Conservation (phyloP, 2,888 invertebrate species). For the Apoda limacodes region DNA sequence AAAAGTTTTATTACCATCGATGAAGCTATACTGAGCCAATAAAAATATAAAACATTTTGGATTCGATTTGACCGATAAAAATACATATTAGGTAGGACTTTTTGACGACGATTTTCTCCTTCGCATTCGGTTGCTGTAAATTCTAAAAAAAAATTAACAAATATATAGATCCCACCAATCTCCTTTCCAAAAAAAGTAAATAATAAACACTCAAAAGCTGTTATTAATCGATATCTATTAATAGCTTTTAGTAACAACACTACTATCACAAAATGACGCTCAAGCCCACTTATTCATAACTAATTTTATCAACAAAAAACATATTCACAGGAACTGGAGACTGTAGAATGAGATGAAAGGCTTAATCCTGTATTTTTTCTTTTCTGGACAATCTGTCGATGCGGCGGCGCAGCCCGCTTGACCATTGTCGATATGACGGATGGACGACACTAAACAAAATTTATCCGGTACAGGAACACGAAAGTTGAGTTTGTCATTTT, state of each 20-base stretch:
- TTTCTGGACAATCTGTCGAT: constrained; percentile 36
- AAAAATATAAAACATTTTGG: too few relatives aligned
- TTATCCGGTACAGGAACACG: constrained; percentile 21
- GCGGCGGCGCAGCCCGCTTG: constrained; percentile 32
- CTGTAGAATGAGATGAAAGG: constrained; percentile 41
- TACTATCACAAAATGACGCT: constrained; percentile 23
- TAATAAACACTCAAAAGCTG: too few relatives aligned
- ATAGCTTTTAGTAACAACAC: too few relatives aligned
- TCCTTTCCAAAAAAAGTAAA: too few relatives aligned
- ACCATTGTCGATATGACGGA: constrained; percentile 47
- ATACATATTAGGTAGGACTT: too few relatives aligned
- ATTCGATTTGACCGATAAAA: too few relatives aligned
- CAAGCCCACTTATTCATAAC: constrained; percentile 56
- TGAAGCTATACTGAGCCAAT: too few relatives aligned
- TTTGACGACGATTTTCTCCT: too few relatives aligned
- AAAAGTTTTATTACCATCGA: too few relatives aligned
- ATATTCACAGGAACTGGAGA: constrained; percentile 37
- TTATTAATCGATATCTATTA: constrained; percentile 14
- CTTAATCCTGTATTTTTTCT: constrained; percentile 50
- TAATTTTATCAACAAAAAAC: constrained; percentile 45
- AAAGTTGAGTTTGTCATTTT: constrained; percentile 23
- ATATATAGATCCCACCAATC: too few relatives aligned
- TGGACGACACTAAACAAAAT: constrained; percentile 15
- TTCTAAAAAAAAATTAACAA: too few relatives aligned
- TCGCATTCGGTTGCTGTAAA: too few relatives aligned